Conservation (phyloP, 2,797 vertebrate species). For the Eulemur albifrons region DNA sequence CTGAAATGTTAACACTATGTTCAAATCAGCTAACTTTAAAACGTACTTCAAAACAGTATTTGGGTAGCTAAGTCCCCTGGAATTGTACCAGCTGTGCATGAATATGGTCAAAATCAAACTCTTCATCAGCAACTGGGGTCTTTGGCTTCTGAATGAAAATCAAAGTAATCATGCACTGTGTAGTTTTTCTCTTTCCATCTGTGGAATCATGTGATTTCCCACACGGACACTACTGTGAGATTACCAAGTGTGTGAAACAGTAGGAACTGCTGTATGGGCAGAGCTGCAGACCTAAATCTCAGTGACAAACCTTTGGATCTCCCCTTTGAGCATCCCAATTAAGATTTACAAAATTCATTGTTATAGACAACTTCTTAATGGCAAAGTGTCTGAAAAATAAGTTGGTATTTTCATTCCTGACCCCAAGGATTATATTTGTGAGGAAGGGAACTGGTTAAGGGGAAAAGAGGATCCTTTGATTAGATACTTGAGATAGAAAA, state of each 20-base stretch:
- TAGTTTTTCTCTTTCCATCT: conserved; percentile 34
- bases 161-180: not conserved
- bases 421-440: conserved; percentile 10
- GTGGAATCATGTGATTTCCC: conserved; percentile 20
- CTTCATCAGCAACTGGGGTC: conserved; percentile 29
- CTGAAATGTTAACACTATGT: conserved; percentile 49
- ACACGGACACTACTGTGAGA: not conserved
- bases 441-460: not conserved
- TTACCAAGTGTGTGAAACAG: not conserved
- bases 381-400: conserved; percentile 41
- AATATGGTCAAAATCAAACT: conserved; percentile 51
- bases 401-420: conserved; percentile 29
- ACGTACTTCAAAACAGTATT: not conserved
- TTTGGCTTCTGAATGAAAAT: conserved; percentile 56
- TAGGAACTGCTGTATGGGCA: not conserved
- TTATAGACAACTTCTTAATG: conserved; percentile 16
- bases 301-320: not conserved
- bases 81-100: not conserved
- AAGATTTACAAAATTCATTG: not conserved
- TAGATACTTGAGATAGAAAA: not conserved
- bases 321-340: not conserved
- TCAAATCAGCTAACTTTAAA: conserved; percentile 36
- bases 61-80: not conserved
- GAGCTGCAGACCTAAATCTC: not conserved
- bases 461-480: not conserved